Evolutionary conservation across 2,113 vertebrate genomes (phyloP), one percentile per base, ranked within the genome.

Genomic region (Progne subis): DNA sequence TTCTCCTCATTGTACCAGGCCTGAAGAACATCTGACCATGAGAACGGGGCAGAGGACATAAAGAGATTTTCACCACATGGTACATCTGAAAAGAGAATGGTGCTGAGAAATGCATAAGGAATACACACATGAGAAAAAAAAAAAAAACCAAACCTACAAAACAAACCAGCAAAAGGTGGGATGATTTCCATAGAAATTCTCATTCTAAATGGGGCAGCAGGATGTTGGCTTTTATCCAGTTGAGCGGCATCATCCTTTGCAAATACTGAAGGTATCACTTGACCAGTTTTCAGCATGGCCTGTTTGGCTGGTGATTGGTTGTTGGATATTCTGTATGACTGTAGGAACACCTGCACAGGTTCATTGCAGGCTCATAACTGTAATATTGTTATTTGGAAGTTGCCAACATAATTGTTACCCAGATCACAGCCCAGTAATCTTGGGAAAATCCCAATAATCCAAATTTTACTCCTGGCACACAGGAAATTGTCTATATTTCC

Each of bases 1-100:
- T 94, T 29, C 26, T 44, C 31, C 71, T 98, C 98, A 29, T 90
- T 31, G 7, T 93, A 90, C 97, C 97, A 98, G 12, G 9, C 2
- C 50, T 82, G 49, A 53, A 97, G 65, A 52, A 59, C 85, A 6
- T 71, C 0, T 72, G 75, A 2, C 98, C 98, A 98, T 1, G 94
- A 1, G 8, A 37, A 8, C 2, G 72, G 76, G 7, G 18, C 20
- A 1, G 50, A 14, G 37, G 95, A 49, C 83, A 97, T 82, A 69
- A 96, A 78, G 28, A 94, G 50, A 39, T 98, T 98, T 96, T 98
- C 98, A 39, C 98, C 98, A 70, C 98, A 98, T 3, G 0, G 44
- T 11, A 70, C 91, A 75, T 39, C 98, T 98, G 61, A 80, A 96
- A 97, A 61, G 26, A 86, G 25, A 94, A 63, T 16, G 6, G 5